A percentile compares a stretch with the other conserved stretches of the same genome.
Evolutionary conservation across 2,797 vertebrate species (phyloP).

Genomic region (Hippoglossus hippoglossus): DNA sequence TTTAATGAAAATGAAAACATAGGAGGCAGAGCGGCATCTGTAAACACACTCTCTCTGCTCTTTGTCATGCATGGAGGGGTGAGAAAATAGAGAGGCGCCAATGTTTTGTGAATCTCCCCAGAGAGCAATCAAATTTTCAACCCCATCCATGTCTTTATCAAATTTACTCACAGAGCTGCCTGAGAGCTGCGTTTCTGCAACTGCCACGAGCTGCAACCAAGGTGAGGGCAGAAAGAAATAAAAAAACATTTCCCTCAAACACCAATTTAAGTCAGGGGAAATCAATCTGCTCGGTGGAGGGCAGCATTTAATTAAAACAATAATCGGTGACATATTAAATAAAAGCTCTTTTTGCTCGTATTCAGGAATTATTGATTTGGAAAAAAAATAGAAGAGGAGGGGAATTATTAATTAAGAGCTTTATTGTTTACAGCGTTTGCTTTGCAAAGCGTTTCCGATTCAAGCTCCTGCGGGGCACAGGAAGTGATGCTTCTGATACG

Average conservation of each 20-base stretch:
- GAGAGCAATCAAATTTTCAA: conserved; percentile 49
- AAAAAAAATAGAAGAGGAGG: neutral
- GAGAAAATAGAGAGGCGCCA: conserved; percentile 48
- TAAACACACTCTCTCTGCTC: conserved; percentile 48
- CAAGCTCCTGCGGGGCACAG: neutral
- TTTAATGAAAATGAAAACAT: conserved; percentile 63
- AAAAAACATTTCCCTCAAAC: neutral
- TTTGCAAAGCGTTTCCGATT: neutral
- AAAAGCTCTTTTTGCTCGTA: neutral
- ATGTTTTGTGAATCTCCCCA: conserved; percentile 46
- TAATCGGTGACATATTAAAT: conserved; percentile 17
- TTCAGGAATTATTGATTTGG: neutral
- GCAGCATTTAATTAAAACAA: conserved; percentile 11
- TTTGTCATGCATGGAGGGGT: conserved; percentile 53
- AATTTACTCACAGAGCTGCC: neutral
- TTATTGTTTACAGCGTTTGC: neutral
- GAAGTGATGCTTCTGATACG: neutral
- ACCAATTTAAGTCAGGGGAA: neutral
- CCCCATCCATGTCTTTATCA: conserved; percentile 9
- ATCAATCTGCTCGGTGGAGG: conserved; percentile 10
- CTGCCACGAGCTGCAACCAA: neutral
- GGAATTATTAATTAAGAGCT: conserved; percentile 9
- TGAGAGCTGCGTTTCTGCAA: neutral
- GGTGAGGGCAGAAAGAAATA: neutral
- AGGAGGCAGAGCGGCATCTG: conserved; percentile 43